These are phyloP conservation scores for Lanius ludovicianus DNA, from an alignment of 2,113 vertebrate species.

Conservation along the genomic window DNA sequence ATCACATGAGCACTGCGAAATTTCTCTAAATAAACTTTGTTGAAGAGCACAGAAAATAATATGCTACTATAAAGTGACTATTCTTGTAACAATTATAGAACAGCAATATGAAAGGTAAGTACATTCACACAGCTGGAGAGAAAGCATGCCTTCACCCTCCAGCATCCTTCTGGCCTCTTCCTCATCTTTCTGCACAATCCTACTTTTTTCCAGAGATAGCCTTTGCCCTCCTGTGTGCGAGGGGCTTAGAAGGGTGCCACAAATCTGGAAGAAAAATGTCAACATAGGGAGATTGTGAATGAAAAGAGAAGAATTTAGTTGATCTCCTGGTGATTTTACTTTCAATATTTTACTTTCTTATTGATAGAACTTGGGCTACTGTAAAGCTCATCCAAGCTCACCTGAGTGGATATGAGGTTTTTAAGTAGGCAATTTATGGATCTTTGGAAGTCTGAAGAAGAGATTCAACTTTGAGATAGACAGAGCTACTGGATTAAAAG, in stretches of 20 bases:
- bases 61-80: background rate
- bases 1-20: background rate
- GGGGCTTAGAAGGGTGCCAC: background rate
- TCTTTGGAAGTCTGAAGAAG: background rate
- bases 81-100: background rate
- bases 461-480: background rate
- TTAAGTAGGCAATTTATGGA: background rate
- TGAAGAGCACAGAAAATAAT: background rate
- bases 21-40: background rate
- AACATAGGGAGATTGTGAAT: background rate
- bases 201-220: background rate
- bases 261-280: background rate
- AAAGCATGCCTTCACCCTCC: background rate
- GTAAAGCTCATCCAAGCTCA: background rate
- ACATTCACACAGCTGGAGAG: background rate
- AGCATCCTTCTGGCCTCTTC: background rate
- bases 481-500: background rate
- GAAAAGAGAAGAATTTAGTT: background rate
- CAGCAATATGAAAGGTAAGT: background rate
- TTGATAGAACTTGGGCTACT: background rate
- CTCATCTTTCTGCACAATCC: background rate
- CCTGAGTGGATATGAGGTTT: background rate
- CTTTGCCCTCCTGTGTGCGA: background rate
- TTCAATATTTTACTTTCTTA: background rate
- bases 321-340: background rate